Conservation (phyloP, 2,113 vertebrate genomes). For the Daphoenositta chrysoptera region DNA sequence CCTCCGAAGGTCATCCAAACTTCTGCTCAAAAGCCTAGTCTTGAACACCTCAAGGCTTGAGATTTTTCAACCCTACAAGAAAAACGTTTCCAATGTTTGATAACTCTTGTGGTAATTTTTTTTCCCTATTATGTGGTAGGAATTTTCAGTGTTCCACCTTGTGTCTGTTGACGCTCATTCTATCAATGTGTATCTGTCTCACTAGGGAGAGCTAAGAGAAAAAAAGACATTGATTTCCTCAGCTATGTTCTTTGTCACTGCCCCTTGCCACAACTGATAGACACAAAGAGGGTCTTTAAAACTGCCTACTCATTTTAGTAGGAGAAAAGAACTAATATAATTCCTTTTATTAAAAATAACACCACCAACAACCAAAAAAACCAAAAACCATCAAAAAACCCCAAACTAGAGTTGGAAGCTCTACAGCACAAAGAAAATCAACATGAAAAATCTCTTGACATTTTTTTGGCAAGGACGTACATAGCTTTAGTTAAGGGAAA, state of each 20-base stretch:
- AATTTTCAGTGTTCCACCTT: neutral
- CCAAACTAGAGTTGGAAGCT: neutral
- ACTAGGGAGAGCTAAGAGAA: neutral
- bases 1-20: neutral
- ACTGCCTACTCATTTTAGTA: neutral
- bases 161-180: neutral
- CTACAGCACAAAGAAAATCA: neutral
- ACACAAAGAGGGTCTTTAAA: neutral
- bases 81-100: neutral
- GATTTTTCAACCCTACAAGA: neutral
- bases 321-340: neutral
- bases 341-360: neutral
- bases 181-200: neutral
- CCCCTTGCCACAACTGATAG: neutral
- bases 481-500: neutral
- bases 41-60: neutral
- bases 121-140: too few relatives aligned
- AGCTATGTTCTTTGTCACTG: neutral
- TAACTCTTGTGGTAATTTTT: neutral
- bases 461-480: neutral
- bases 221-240: neutral
- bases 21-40: neutral
- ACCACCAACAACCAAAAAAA: neutral
- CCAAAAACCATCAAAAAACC: fast-evolving
- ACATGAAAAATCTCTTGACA: neutral